Evolutionary conservation across 2,888 invertebrate species (phyloP).

Genomic region (Euzophera pinguis): DNA sequence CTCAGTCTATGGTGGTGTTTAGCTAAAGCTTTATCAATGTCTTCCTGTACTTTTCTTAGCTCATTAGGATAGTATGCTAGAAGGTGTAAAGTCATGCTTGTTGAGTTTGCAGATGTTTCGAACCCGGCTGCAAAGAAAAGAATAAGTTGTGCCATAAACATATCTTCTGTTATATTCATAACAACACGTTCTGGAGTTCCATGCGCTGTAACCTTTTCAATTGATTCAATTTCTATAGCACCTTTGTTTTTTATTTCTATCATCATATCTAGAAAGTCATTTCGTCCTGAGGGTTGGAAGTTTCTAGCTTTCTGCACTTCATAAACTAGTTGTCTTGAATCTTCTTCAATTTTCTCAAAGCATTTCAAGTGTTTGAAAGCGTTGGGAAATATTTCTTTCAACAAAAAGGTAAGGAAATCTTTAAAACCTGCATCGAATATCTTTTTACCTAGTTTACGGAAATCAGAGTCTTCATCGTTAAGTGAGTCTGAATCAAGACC

Average conservation of each 20-base stretch:
- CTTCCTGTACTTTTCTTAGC: slow-evolving; percentile 39
- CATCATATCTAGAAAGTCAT: slow-evolving; percentile 16
- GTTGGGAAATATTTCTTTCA: slow-evolving; percentile 26
- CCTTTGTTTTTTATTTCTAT: slow-evolving; percentile 12
- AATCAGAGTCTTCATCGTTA: slow-evolving; percentile 15
- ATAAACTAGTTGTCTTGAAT: background rate
- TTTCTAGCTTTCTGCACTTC: slow-evolving; percentile 11
- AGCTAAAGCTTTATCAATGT: slow-evolving; percentile 20
- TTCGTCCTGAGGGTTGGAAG: slow-evolving; percentile 11
- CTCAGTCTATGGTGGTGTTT: slow-evolving; percentile 23
- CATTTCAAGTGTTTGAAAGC: slow-evolving; percentile 22
- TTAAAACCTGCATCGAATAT: slow-evolving; percentile 20
- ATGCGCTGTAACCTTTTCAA: slow-evolving; percentile 7
- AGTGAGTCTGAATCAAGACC: slow-evolving; percentile 27
- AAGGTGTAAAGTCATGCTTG: slow-evolving; percentile 36
- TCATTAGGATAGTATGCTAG: slow-evolving; percentile 39
- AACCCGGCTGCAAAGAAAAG: slow-evolving; percentile 29
- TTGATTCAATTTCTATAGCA: slow-evolving; percentile 13
- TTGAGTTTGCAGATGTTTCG: slow-evolving; percentile 37
- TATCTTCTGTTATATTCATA: slow-evolving; percentile 2
- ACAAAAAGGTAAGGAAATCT: slow-evolving; percentile 21
- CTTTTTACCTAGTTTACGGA: slow-evolving; percentile 15
- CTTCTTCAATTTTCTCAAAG: slow-evolving; percentile 13
- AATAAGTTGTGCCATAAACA: slow-evolving; percentile 10
- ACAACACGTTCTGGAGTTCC: slow-evolving; percentile 10